Evolutionary conservation across 2,888 invertebrate species (phyloP).

Genomic region (Notodromas monacha): DNA sequence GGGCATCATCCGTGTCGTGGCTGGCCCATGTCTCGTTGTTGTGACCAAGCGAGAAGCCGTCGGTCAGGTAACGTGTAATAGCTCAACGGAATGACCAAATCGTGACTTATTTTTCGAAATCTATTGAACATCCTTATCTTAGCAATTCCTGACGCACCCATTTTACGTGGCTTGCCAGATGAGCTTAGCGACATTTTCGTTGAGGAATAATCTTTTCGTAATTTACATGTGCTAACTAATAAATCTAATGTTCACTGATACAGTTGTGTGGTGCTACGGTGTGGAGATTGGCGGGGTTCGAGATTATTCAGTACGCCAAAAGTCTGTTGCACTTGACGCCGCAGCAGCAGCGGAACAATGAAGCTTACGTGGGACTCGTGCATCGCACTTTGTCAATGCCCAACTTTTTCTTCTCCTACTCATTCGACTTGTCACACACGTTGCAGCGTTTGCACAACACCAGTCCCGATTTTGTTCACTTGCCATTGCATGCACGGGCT

Average conservation of each 20-base stretch:
- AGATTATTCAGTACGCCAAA: constrained; percentile 51
- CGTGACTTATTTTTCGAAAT: no score
- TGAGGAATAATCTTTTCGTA: no score
- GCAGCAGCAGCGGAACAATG: constrained; percentile 45
- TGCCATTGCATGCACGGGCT: constrained; percentile 38
- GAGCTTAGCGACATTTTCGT: no score
- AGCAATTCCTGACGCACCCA: no score
- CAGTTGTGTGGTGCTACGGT: constrained; percentile 43
- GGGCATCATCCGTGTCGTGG: constrained; percentile 46
- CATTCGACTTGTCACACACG: constrained; percentile 68
- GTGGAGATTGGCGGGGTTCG: constrained; percentile 41
- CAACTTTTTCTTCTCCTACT: constrained; percentile 68
- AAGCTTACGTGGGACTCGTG: constrained; percentile 48
- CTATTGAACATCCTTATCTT: no score
- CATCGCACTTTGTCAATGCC: constrained; percentile 46
- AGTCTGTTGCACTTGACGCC: constrained; percentile 50
- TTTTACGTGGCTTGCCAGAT: no score
- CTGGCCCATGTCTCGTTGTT: constrained; percentile 56
- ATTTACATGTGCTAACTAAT: no score
- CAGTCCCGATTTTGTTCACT: constrained; percentile 43
- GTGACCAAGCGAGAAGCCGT: constrained; percentile 50
- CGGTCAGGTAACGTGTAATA: constrained; percentile 47
- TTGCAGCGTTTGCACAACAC: constrained; percentile 56
- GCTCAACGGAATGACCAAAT: no score
- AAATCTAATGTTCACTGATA: no score